These are phyloP conservation scores for Aphelenchoides fujianensis DNA, from an alignment of 1,140 invertebrate genomes.

Conservation along the genomic window DNA sequence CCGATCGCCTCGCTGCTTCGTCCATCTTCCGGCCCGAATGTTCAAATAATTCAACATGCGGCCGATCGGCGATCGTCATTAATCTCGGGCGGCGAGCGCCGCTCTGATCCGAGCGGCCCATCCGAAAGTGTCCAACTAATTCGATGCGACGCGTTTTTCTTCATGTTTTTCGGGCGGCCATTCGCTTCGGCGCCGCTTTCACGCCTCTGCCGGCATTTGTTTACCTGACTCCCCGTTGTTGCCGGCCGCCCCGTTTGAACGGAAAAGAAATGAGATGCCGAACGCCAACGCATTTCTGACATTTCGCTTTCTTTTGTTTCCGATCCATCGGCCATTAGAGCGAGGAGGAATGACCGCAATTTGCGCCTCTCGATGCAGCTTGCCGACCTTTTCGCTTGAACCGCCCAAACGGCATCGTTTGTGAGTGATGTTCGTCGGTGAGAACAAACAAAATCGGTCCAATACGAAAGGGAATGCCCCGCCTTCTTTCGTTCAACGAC, in stretches of 20 bases:
- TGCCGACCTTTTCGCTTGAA: no score
- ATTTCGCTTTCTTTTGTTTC: neutral
- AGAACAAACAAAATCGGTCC: neutral
- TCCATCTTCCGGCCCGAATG: neutral
- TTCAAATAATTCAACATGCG: constrained; percentile 3
- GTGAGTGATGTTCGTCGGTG: neutral
- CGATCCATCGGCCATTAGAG: neutral
- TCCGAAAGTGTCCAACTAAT: neutral
- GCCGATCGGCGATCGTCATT: neutral
- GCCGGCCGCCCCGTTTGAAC: neutral
- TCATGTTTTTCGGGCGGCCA: neutral
- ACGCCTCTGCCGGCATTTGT: neutral
- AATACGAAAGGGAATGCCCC: neutral
- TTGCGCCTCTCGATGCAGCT: no score
- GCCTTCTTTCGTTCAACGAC: neutral
- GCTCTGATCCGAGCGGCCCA: neutral
- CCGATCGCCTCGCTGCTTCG: neutral
- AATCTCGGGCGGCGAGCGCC: no score
- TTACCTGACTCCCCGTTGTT: no score
- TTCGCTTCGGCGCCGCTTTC: neutral
- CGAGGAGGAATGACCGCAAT: neutral
- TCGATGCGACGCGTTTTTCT: neutral
- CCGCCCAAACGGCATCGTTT: neutral
- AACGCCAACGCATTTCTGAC: neutral
- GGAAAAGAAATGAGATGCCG: no score